phyloP scores from a whole-genome alignment of 2,797 vertebrate species.

The Argyrosomus regius region DNA sequence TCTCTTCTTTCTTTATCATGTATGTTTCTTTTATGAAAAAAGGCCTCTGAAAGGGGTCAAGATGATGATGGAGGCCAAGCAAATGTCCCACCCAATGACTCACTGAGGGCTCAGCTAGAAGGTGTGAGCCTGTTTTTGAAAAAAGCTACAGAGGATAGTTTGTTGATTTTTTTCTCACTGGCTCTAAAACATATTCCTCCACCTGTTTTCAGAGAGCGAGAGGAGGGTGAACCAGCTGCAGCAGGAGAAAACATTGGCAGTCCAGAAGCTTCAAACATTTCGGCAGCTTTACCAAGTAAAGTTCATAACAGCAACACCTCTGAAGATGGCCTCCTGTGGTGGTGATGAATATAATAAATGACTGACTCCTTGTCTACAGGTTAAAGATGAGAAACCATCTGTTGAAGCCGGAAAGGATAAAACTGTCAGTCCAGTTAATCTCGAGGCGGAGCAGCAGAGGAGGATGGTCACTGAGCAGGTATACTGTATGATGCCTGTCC shows the following conservation, averaged over 20 bases:
- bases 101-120: conserved; percentile 50
- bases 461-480: conserved; percentile 88
- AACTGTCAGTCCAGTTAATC: conserved; percentile 36
- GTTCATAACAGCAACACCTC: neutral
- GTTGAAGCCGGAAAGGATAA: conserved; percentile 58
- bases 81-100: conserved; percentile 35
- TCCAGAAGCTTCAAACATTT: conserved; percentile 60
- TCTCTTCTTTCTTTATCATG: conserved; percentile 4
- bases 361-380: conserved; percentile 55
- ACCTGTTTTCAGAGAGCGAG: conserved; percentile 65
- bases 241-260: conserved; percentile 64
- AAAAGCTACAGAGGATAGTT: neutral
- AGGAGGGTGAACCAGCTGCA: conserved; percentile 58
- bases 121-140: conserved; percentile 51
- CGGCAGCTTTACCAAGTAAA: conserved; percentile 66
- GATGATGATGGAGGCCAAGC: conserved; percentile 6
- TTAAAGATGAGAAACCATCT: conserved; percentile 57
- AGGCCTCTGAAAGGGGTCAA: conserved; percentile 23
- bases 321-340: neutral
- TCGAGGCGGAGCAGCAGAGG: conserved; percentile 79
- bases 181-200: neutral
- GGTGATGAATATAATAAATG: conserved; percentile 14
- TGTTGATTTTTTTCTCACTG: conserved; percentile 3
- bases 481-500: neutral
- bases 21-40: conserved; percentile 37